Evolutionary conservation across 2,113 vertebrate species (phyloP).

Genomic region (Rhombomys opimus): DNA sequence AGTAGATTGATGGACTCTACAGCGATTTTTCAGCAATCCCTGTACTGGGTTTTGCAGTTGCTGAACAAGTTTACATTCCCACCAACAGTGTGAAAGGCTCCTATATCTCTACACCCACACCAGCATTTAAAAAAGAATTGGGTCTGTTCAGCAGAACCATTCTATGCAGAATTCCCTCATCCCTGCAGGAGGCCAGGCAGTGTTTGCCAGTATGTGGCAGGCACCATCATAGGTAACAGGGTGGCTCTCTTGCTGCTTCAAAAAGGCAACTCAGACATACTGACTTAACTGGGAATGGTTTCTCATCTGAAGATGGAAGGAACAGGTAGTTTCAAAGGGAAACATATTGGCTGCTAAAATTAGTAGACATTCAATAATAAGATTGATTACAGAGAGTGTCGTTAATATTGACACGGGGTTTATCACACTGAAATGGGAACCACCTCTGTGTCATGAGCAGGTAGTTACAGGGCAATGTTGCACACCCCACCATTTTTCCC

Average conservation of each 20-base stretch:
- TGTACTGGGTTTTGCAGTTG: not conserved
- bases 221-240: no score
- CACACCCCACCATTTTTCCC: not conserved
- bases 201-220: rapidly evolving
- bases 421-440: not conserved
- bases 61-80: not conserved
- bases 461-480: not conserved
- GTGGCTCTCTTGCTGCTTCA: rapidly evolving
- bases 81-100: not conserved
- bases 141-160: not conserved
- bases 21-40: not conserved
- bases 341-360: not conserved
- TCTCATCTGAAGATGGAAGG: not conserved
- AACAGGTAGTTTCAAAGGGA: not conserved
- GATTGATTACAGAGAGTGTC: not conserved
- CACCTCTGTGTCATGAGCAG: no score
- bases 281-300: not conserved
- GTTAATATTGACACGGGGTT: not conserved
- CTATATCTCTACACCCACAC: no score
- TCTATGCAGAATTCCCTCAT: not conserved
- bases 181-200: not conserved
- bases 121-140: not conserved
- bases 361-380: not conserved
- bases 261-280: no score
- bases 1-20: no score